Evolutionary conservation across 2,113 vertebrate genomes (phyloP).

Genomic region (Pelmatolapia mariae): DNA sequence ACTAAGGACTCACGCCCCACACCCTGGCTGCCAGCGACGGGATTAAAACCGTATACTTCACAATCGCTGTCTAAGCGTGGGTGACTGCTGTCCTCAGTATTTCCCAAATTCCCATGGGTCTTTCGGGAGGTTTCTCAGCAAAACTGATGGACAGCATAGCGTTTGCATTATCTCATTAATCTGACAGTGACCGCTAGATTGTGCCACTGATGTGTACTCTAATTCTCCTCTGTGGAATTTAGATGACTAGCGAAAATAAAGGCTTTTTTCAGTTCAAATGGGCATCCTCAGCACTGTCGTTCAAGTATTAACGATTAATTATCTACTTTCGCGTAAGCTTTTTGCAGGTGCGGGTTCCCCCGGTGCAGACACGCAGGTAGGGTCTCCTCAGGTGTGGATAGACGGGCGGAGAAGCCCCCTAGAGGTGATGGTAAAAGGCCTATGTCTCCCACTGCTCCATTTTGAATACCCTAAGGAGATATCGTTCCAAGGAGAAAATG

Average conservation of each 20-base stretch:
- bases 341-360: background rate
- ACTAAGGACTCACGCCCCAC: background rate
- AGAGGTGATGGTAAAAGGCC: background rate
- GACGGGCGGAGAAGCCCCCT: background rate
- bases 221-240: background rate
- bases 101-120: constrained; percentile 2
- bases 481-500: background rate
- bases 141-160: background rate
- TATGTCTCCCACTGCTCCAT: background rate
- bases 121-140: constrained; percentile 1
- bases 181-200: background rate
- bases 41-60: background rate
- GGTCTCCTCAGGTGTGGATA: constrained; percentile 2
- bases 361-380: constrained; percentile 14
- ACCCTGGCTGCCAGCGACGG: background rate
- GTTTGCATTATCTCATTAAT: background rate
- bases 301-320: background rate
- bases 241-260: background rate
- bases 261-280: background rate
- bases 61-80: background rate
- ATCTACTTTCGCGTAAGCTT: background rate
- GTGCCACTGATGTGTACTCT: background rate
- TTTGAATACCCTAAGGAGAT: background rate
- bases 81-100: background rate
- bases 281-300: background rate